phyloP scores from a whole-genome alignment of 2,888 invertebrate species.

The Agonopterix heracliana region DNA sequence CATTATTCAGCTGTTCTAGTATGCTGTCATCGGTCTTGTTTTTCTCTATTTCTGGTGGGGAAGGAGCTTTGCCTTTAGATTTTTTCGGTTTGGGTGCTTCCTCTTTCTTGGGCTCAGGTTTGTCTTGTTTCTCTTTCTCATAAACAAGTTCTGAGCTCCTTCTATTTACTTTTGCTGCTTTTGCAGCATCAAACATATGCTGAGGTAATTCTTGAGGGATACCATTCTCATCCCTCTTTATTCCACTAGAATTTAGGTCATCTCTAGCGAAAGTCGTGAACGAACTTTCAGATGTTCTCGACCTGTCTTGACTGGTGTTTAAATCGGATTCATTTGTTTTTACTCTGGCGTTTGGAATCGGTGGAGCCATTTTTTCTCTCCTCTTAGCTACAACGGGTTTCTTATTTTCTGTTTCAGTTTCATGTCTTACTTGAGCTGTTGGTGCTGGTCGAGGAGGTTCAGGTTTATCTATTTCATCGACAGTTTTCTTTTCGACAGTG shows the following conservation, averaged over 20 bases:
- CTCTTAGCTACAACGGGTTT: constrained; percentile 73
- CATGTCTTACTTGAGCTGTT: constrained; percentile 63
- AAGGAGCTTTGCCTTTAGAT: constrained; percentile 84
- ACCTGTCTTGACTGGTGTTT: constrained; percentile 40
- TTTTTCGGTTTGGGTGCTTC: constrained; percentile 67
- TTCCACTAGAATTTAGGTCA: constrained; percentile 75
- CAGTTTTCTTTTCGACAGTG: constrained; percentile 45
- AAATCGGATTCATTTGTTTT: constrained; percentile 57
- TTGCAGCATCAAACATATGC: constrained; percentile 83
- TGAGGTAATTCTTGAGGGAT: constrained; percentile 83
- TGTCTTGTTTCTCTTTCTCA: constrained; percentile 57
- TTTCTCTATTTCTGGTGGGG: constrained; percentile 77
- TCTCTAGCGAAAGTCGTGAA: constrained; percentile 52
- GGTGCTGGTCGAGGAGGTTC: constrained; percentile 51
- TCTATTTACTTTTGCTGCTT: constrained; percentile 81
- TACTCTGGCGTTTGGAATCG: constrained; percentile 63
- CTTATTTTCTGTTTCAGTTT: constrained; percentile 63
- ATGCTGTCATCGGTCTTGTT: constrained; percentile 70
- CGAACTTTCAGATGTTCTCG: constrained; percentile 50
- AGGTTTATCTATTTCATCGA: constrained; percentile 62
- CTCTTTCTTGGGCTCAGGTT: constrained; percentile 38
- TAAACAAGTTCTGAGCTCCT: constrained; percentile 66
- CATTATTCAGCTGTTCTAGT: constrained; percentile 56
- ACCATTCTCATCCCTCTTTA: constrained; percentile 75
- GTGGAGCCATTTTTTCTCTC: constrained; percentile 68